Conservation (phyloP, 1,140 invertebrate genomes). For the Drosophila watanabei region DNA sequence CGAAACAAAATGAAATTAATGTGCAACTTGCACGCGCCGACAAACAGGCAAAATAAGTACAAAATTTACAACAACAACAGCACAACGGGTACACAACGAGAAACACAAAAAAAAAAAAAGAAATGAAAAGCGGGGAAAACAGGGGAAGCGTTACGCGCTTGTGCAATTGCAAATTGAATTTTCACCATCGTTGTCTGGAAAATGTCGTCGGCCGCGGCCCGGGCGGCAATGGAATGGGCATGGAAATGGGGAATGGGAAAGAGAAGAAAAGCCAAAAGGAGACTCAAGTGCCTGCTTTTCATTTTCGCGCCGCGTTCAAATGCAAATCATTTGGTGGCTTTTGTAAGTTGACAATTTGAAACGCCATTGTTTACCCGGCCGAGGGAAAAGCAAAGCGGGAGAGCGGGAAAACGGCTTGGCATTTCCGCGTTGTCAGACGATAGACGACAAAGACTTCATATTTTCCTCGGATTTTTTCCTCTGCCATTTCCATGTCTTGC, state of each 20-base stretch:
- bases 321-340: conserved; percentile 82
- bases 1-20: conserved; percentile 82
- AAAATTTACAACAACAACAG: conserved; percentile 6
- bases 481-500: conserved; percentile 43
- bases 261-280: conserved; percentile 63
- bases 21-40: conserved; percentile 79
- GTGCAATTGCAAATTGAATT: conserved; percentile 84
- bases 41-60: conserved; percentile 36
- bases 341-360: conserved; percentile 81
- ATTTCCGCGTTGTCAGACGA: conserved; percentile 82
- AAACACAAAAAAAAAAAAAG: conserved; percentile 7
- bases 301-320: conserved; percentile 80
- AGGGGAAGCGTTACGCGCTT: conserved; percentile 71
- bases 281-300: conserved; percentile 78
- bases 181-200: conserved; percentile 74
- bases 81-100: not conserved
- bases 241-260: conserved; percentile 4
- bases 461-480: conserved; percentile 44
- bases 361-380: conserved; percentile 68
- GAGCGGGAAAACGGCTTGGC: conserved; percentile 51
- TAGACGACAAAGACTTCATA: conserved; percentile 70
- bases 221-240: conserved; percentile 13
- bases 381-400: conserved; percentile 1
- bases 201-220: conserved; percentile 60
- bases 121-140: conserved; percentile 4